Conservation (phyloP, 2,797 vertebrate species). For the Chanos chanos region DNA sequence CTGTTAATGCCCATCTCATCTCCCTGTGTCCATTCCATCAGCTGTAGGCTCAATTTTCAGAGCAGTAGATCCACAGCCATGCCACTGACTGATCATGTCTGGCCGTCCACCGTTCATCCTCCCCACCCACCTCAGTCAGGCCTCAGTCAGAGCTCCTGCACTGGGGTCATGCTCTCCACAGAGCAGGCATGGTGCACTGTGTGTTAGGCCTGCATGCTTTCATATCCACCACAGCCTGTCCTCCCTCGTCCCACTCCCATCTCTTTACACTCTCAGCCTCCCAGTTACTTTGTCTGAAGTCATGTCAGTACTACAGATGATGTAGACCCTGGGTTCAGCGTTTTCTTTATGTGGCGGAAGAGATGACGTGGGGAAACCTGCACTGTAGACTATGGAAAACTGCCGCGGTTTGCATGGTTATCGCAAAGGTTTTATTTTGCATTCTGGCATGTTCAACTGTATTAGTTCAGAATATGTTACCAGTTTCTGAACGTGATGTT, state of each 20-base stretch:
- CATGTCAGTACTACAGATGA: background rate
- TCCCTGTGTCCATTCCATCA: too few species aligned
- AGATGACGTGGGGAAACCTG: too few species aligned
- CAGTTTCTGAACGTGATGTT: too few species aligned
- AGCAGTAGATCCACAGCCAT: background rate
- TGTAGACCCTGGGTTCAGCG: background rate
- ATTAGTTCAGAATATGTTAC: background rate
- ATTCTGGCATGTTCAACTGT: background rate
- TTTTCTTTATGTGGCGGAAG: too few species aligned
- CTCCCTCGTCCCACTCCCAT: background rate
- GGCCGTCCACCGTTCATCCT: background rate
- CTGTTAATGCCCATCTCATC: too few species aligned
- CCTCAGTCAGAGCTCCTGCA: too few species aligned
- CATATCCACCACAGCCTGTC: background rate
- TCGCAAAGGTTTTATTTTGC: background rate
- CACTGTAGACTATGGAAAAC: background rate
- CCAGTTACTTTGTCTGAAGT: background rate
- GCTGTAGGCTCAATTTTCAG: background rate
- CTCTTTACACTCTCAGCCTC: background rate
- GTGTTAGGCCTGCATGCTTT: background rate
- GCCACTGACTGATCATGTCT: background rate
- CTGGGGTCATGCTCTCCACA: too few species aligned
- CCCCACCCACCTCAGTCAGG: background rate
- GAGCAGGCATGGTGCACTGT: background rate
- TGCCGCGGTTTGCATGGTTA: conserved; percentile 10